Evolutionary conservation across 1,140 invertebrate genomes (phyloP).

Genomic region (Drosophila kohkoa): DNA sequence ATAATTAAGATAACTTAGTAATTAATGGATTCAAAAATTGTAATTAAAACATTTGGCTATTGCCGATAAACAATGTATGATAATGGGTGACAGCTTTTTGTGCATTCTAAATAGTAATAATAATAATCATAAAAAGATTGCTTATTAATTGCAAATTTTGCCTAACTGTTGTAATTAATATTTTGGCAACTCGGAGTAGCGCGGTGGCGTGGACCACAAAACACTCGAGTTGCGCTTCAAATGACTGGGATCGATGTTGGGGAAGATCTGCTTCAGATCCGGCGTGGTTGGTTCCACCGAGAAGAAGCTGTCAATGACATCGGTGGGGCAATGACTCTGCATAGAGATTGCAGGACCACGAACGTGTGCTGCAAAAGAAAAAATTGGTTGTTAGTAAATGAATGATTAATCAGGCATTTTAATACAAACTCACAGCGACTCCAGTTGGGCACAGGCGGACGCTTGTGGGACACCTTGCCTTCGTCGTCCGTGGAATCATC

Average conservation of each 20-base stretch:
- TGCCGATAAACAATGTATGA: conserved; percentile 23
- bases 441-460: conserved; percentile 86
- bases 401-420: neutral
- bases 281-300: conserved; percentile 87
- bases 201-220: conserved; percentile 89
- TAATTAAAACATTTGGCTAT: conserved; percentile 21
- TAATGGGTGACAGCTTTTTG: neutral
- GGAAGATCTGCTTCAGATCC: conserved; percentile 89
- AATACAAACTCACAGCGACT: conserved; percentile 84
- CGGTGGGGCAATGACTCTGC: conserved; percentile 71
- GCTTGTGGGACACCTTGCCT: conserved; percentile 83
- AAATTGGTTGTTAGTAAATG: neutral
- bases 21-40: conserved; percentile 31
- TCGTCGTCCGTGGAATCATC: conserved; percentile 87
- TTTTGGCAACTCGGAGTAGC: conserved; percentile 85
- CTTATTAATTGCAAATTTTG: conserved; percentile 6
- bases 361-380: conserved; percentile 58
- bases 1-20: conserved; percentile 39
- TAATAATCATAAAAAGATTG: conserved; percentile 8
- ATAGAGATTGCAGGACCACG: conserved; percentile 60
- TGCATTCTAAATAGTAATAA: neutral
- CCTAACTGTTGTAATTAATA: conserved; percentile 56
- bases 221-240: conserved; percentile 90
- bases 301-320: conserved; percentile 87
- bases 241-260: conserved; percentile 87